A percentile compares a stretch with the other conserved stretches of the same genome.
phyloP scores from a whole-genome alignment of 2,113 vertebrate genomes.

The Pterocles burchelli region DNA sequence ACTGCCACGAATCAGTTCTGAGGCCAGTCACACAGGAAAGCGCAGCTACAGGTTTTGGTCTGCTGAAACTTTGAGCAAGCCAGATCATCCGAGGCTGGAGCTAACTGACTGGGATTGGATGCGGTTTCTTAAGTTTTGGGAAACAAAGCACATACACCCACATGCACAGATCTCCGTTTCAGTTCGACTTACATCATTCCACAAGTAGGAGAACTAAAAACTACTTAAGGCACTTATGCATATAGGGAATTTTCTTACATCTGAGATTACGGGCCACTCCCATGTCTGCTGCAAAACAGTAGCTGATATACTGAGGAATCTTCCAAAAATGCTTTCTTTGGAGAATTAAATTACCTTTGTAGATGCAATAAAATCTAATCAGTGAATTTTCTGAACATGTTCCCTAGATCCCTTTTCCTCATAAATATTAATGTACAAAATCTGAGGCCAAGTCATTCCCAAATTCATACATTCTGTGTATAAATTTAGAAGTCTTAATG shows the following conservation, averaged over 20 bases:
- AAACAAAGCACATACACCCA: background rate
- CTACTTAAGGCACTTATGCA: background rate
- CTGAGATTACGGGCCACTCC: background rate
- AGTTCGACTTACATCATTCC: background rate
- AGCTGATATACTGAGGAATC: background rate
- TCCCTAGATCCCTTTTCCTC: background rate
- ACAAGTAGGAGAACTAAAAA: background rate
- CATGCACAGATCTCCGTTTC: background rate
- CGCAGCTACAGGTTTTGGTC: background rate
- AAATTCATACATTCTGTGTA: background rate
- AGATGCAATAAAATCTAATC: slow-evolving; percentile 5
- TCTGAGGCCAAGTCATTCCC: background rate
- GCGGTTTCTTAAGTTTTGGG: background rate
- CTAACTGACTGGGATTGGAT: background rate
- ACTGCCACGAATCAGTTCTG: background rate
- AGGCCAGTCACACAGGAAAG: background rate
- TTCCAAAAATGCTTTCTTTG: background rate
- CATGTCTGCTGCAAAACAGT: background rate
- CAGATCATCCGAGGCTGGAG: background rate
- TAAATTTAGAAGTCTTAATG: slow-evolving; percentile 42
- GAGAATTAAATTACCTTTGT: slow-evolving; percentile 14
- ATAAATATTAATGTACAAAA: slow-evolving; percentile 44
- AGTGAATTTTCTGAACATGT: background rate
- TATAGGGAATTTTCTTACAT: background rate
- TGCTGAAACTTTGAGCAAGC: background rate